These are phyloP conservation scores for Catocala fraxini DNA, from an alignment of 2,888 invertebrate species.

Conservation along the genomic window DNA sequence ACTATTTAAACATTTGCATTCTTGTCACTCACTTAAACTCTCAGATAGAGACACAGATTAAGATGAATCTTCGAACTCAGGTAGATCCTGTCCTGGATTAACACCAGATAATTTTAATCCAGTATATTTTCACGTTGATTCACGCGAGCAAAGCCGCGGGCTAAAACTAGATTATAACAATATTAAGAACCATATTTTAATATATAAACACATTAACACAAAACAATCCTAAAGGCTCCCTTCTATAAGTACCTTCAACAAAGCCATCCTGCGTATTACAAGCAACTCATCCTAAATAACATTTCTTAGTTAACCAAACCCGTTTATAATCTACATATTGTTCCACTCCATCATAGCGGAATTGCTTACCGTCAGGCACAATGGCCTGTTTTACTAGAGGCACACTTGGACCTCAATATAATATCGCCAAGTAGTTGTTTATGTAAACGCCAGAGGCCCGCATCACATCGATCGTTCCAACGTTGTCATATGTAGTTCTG, in stretches of 20 bases:
- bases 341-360: constrained; percentile 37
- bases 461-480: too few species aligned
- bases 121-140: too few species aligned
- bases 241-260: constrained; percentile 22
- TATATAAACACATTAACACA: constrained; percentile 8
- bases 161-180: constrained; percentile 11
- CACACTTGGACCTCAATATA: constrained; percentile 22
- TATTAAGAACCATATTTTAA: constrained; percentile 10
- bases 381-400: constrained; percentile 35
- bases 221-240: constrained; percentile 11
- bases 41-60: too few species aligned
- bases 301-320: constrained; percentile 30
- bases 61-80: too few species aligned
- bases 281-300: constrained; percentile 31
- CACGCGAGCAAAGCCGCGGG: not conserved
- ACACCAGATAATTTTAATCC: too few species aligned
- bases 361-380: constrained; percentile 43
- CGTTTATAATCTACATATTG: constrained; percentile 40
- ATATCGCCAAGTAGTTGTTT: constrained; percentile 35
- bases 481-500: too few species aligned
- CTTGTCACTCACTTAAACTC: not conserved
- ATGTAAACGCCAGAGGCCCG: constrained; percentile 19
- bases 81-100: too few species aligned
- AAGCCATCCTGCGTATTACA: constrained; percentile 20
- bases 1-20: too few species aligned